phyloP scores from a whole-genome alignment of 2,797 vertebrate species.

The Esox masquinongy region DNA sequence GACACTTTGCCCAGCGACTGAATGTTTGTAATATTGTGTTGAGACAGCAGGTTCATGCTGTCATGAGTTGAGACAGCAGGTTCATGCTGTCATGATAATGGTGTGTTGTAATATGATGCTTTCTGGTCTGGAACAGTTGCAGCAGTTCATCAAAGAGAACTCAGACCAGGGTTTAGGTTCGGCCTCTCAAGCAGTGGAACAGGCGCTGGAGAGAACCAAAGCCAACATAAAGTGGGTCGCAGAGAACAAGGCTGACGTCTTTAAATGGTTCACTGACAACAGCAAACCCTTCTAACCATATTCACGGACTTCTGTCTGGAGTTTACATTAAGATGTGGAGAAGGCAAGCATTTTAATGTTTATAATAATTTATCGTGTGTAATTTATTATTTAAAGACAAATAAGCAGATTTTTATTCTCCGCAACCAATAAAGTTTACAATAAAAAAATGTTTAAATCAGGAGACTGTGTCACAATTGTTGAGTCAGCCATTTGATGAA shows the following conservation, averaged over 20 bases:
- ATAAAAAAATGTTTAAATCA: background rate
- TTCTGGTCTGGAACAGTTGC: conserved; percentile 68
- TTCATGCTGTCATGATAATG: background rate
- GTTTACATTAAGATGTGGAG: background rate
- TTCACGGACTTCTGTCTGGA: background rate
- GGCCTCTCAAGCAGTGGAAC: conserved; percentile 68
- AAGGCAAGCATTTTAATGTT: background rate
- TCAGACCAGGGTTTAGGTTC: conserved; percentile 67
- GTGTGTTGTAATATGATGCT: background rate
- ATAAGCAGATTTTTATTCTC: background rate
- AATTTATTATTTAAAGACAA: background rate
- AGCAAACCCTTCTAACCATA: background rate
- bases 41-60: background rate
- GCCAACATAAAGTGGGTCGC: conserved; percentile 87
- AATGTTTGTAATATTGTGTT: background rate
- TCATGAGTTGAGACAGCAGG: background rate
- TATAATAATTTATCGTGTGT: background rate
- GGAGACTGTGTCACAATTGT: no score
- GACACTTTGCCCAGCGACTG: background rate
- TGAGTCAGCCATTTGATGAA: no score
- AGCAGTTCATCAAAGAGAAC: conserved; percentile 78
- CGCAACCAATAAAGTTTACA: conserved; percentile 2
- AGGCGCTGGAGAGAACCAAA: conserved; percentile 80
- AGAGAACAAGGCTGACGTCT: conserved; percentile 67
- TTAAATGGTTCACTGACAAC: conserved; percentile 71